Conservation (phyloP, 2,797 vertebrate species). For the Sternarchorhynchus goeldii region DNA sequence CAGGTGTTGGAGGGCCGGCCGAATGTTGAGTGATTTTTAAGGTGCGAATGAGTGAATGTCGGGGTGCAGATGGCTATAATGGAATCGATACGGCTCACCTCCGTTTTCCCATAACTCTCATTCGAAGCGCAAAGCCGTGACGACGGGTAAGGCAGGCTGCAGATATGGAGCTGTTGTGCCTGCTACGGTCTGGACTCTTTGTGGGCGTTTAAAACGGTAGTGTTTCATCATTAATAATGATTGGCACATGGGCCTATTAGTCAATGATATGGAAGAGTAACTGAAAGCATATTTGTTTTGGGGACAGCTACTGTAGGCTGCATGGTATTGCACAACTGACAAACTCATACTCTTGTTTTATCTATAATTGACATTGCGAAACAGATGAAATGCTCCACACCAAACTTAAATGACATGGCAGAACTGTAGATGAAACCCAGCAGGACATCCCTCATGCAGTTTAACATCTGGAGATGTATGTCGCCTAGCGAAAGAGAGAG, state of each 20-base stretch:
- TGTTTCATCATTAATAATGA: constrained; percentile 9
- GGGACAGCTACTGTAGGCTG: neutral
- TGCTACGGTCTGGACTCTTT: neutral
- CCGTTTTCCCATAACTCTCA: constrained; percentile 27
- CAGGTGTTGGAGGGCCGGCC: constrained; percentile 44
- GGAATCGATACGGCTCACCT: constrained; percentile 58
- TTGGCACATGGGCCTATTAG: constrained; percentile 2
- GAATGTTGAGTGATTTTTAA: constrained; percentile 31
- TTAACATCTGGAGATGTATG: constrained; percentile 11
- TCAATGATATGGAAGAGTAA: neutral
- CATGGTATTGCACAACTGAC: neutral
- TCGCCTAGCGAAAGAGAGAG: neutral
- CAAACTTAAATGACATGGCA: neutral
- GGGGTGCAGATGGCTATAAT: constrained; percentile 61
- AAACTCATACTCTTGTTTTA: neutral
- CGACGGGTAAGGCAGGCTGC: neutral
- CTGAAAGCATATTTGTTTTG: neutral
- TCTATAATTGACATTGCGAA: neutral
- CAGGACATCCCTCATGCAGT: no score
- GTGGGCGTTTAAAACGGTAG: neutral
- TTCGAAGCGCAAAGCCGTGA: constrained; percentile 4
- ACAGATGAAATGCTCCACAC: neutral
- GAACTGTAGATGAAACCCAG: neutral
- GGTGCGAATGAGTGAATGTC: constrained; percentile 55
- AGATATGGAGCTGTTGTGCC: constrained; percentile 9